Evolutionary conservation across 2,113 vertebrate genomes (phyloP).

Genomic region (Falco punctatus): DNA sequence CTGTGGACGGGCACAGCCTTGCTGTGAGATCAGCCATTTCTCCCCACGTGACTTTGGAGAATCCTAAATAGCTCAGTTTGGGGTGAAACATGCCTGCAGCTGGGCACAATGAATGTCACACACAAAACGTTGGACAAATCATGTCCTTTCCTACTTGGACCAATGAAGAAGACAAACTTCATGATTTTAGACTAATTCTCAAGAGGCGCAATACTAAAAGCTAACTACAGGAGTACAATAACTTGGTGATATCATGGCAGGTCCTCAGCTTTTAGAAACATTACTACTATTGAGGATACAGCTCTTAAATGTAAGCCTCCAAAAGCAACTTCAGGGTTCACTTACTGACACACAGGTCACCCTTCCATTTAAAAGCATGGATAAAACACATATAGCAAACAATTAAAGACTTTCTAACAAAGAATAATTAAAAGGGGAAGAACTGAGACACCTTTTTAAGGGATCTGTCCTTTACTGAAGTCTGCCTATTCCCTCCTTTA

Average conservation of each 20-base stretch:
- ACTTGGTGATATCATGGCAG: background rate
- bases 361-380: background rate
- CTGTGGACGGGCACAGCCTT: background rate
- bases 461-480: background rate
- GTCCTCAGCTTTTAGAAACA: constrained; percentile 18
- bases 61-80: background rate
- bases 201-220: background rate
- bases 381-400: background rate
- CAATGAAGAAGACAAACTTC: constrained; percentile 40
- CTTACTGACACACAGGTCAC: background rate
- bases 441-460: background rate
- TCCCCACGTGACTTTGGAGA: background rate
- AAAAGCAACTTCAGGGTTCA: background rate
- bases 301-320: background rate
- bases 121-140: background rate
- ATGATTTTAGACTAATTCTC: constrained; percentile 31
- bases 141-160: background rate
- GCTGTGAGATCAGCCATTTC: background rate
- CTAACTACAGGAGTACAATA: background rate
- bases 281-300: background rate
- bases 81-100: background rate
- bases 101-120: background rate
- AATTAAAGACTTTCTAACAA: background rate
- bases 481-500: background rate
- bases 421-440: background rate